Base-by-base conservation (phyloP, 1,140 invertebrate species). In the Aphelinus certus region DNA sequence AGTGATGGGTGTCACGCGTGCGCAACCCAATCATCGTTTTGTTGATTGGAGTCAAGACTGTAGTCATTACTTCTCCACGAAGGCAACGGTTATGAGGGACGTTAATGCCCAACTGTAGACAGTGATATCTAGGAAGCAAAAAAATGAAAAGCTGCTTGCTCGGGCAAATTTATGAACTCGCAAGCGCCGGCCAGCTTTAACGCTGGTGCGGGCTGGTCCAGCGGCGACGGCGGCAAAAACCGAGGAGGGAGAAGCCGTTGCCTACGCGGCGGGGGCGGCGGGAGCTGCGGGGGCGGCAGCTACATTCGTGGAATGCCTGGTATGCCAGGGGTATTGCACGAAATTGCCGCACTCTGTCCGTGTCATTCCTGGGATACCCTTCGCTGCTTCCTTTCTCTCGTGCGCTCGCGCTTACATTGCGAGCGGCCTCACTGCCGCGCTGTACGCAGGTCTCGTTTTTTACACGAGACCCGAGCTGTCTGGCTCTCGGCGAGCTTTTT, bases 331-430 rank as follows among this genome's bases (percentile, higher is more conserved):
- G 81, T 85, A 86, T 86, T 85, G 83, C 85, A 84, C 78, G 81
- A 85, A 85, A 86, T 85, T 86, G 84, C 84, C 83, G 79, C 83
- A 85, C 84, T 86, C 81, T 82, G 84, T 84, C 79, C 83, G 80
- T 82, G 84, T 86, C 84, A 85, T 85, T 85, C 83, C 76, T 77
- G 71, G 76, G 80, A 77, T 77, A 79, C 76, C 76, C 67, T 10
- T 5, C 73, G 56, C 62, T 67, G 70, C 75, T 69, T 76, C 76
- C 53, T 73, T 69, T 45, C 67, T 67, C 56, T 71, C 53, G 64
- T 67, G 56, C 57, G 48, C 47, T 26, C 26, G 26, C 26, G 26
- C 26, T 26, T 26, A 26, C 26, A 26, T 26, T 26, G 26, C 26
- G 26, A 26, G 26, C 26, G 26, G 26, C 26, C 26, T 26, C 0